Percentiles rank a stretch among this genome's conserved stretches.
These are phyloP conservation scores for Allygus modestus DNA, from an alignment of 2,888 invertebrate species.

Conservation along the genomic window DNA sequence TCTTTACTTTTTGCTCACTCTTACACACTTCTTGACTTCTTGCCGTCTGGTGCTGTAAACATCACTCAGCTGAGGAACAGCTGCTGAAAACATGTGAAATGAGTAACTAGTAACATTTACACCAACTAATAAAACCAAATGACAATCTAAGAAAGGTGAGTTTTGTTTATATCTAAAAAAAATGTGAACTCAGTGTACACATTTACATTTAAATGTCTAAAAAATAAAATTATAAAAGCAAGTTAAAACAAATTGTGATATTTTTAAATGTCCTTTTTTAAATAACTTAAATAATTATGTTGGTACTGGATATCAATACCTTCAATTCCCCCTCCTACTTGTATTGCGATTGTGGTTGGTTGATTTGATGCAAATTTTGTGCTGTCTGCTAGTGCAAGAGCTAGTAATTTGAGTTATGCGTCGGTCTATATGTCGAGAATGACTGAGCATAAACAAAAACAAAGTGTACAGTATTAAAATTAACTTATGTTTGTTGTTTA, in stretches of 20 bases:
- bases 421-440: slow-evolving; percentile 4
- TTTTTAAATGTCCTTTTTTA: background rate
- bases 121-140: slow-evolving; percentile 17
- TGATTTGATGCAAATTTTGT: slow-evolving; percentile 30
- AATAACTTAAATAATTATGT: background rate
- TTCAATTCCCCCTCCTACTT: background rate
- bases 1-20: slow-evolving; percentile 4
- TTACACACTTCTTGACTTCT: background rate
- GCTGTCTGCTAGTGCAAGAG: slow-evolving; percentile 44
- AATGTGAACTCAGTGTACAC: no score
- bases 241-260: no score
- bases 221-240: no score
- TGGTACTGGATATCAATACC: slow-evolving; percentile 47
- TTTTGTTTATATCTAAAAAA: no score
- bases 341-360: slow-evolving; percentile 24
- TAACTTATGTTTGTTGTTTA: background rate
- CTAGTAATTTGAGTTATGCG: slow-evolving; percentile 5
- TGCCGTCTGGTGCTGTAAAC: slow-evolving; percentile 37
- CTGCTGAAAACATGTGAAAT: slow-evolving; percentile 13
- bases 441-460: slow-evolving; percentile 55
- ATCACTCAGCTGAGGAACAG: slow-evolving; percentile 49
- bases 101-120: background rate
- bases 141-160: no score
- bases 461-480: background rate
- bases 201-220: no score